Percentiles rank a stretch among this genome's conserved stretches.
Evolutionary conservation across 2,797 vertebrate species (phyloP).

Genomic region (Tokudaia tokunoshimensis): DNA sequence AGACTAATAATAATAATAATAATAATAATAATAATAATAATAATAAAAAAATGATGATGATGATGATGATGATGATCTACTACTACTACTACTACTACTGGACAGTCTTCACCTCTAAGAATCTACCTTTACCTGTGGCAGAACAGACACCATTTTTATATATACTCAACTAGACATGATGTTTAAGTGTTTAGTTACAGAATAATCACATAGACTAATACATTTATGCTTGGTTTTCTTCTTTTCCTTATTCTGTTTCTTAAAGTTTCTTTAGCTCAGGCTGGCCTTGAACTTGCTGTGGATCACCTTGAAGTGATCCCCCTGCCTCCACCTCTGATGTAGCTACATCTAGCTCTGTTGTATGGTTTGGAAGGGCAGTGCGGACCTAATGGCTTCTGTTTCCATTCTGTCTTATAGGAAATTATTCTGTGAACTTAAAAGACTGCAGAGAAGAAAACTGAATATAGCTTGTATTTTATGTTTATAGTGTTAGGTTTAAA

Average conservation of each 20-base stretch:
- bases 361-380: neutral
- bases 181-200: neutral
- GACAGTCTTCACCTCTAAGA: neutral
- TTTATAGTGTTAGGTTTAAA: conserved; percentile 47
- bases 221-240: neutral
- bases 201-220: neutral
- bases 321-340: neutral
- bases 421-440: neutral
- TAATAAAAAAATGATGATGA: neutral
- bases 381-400: neutral
- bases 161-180: neutral
- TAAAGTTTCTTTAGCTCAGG: neutral
- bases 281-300: neutral
- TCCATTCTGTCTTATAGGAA: neutral
- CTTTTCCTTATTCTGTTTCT: neutral
- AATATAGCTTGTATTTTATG: neutral
- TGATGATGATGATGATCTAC: too few relatives aligned
- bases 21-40: neutral
- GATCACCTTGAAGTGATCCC: neutral
- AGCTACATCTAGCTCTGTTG: too few relatives aligned
- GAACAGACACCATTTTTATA: neutral
- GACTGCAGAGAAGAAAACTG: neutral
- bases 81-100: too few relatives aligned
- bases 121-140: conserved; percentile 1
- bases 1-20: neutral